Base-by-base conservation (phyloP, 2,888 invertebrate species). In the Uloborus plumipes region DNA sequence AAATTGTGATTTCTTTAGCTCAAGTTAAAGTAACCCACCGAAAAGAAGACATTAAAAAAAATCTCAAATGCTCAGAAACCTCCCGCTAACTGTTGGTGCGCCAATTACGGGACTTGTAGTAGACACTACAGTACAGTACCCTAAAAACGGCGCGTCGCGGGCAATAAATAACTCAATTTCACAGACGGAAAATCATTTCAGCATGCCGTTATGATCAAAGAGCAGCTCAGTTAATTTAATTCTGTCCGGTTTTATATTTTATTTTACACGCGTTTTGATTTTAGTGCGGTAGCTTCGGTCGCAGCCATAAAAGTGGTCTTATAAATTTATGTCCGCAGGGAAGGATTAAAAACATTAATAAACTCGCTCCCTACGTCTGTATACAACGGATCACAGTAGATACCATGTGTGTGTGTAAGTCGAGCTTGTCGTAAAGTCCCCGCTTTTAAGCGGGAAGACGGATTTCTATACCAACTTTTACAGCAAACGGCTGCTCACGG, bases 201-300 rank as follows among this genome's bases (percentile, higher is more conserved):
- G 55, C 20, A 22, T 20, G 61, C 64, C 16, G 70, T 74, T 75
- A 74, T 69, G 80, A 70, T 22, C 64, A 47, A 22, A 18, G 53
- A 50, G 51, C 22, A 58, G 26, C 26, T 64, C n/a, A 80, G 51
- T 73, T 80, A 74, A 80, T 81, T 81, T 74, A 81, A 80, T 81
- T 74, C 74, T 39, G 69, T 39, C 49, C 69, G 69, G 70, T 81
- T 81, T 81, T 81, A 81, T 81, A 81, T 74, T 81, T 81, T 74
- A 81, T 81, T 81, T 81, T 81, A 74, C 80, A 81, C 74, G 70
- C 80, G 74, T 73, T 74, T 81, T 81, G 80, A 81, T 81, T 81
- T 81, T 81, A 81, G 74, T 70, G 65, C 74, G 22, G 71, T 55
- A 74, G 50, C 58, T 59, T 78, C 70, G 74, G 47, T 62, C 49